Evolutionary conservation across 2,113 vertebrate species (phyloP), one percentile per base, ranked within the genome.

Genomic region (Anarrhichthys ocellatus): DNA sequence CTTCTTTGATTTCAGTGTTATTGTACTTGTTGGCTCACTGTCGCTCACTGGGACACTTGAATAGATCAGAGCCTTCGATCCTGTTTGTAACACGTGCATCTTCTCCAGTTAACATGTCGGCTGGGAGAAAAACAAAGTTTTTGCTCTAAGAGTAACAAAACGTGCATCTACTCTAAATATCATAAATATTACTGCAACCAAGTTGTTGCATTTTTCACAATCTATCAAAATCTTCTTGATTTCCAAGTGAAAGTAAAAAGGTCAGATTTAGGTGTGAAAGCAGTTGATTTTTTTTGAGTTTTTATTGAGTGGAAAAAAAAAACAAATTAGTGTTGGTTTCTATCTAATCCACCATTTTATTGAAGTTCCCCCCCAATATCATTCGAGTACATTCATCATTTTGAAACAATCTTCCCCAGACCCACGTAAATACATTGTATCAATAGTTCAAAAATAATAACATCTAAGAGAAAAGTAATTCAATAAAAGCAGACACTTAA

Each of bases 321-420:
- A 36, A 9, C 38, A 9, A 48, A 20, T 44, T 2, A 54, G 17
- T 14, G 34, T 32, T 44, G 9, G 27, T 82, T 89, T 92, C 80
- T 73, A 89, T 82, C 75, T 88, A 92, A 89, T 86, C 80, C 80
- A 85, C 84, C 85, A 67, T 91, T 94, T 94, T 93, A 94, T 94
- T 93, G 84, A 1, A 64, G 83, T 84, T 54, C 75, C 91, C 61
- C 32, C 50, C 81, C 65, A 72, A 70, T 73, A 91, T 72, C 81
- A 89, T 76, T 36, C 63, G 77, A 92, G 70, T 93, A 93, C 91
- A 92, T 93, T 93, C 88, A 85, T 73, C 46, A 85, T 52, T 71
- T 86, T 84, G 2, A 87, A 82, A 91, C 68, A 65, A 42, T 76
- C 73, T 68, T 24, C 58, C 92, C 81, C 84, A 61, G 27, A 85